These are phyloP conservation scores for Anas acuta DNA, from an alignment of 2,797 vertebrate genomes.

Conservation along the genomic window DNA sequence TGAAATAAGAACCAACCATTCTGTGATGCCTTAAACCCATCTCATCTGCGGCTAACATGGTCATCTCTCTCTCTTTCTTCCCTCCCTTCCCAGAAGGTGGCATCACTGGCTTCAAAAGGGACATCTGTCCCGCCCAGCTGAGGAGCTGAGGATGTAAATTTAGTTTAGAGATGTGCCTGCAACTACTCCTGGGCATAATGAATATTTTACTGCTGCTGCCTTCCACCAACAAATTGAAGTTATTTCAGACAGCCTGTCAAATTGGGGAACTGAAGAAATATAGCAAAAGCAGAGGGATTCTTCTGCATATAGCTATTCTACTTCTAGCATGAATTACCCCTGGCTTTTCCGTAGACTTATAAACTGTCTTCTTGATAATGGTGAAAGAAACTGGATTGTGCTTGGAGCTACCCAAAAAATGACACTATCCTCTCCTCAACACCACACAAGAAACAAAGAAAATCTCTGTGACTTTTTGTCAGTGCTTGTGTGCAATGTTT, in stretches of 20 bases:
- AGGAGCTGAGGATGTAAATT: not conserved
- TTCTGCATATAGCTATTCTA: not conserved
- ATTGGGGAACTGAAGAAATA: not conserved
- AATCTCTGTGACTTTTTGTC: not conserved
- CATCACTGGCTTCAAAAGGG: not conserved
- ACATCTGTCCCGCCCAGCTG: not conserved
- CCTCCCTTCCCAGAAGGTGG: not conserved
- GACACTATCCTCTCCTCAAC: not conserved
- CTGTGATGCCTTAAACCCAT: not conserved
- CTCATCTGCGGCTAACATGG: not conserved
- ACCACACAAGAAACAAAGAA: not conserved
- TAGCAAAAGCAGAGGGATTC: not conserved
- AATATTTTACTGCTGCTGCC: not conserved
- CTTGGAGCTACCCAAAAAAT: not conserved
- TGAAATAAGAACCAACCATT: not conserved
- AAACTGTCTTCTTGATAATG: not conserved
- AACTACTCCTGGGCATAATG: not conserved
- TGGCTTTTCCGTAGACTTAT: not conserved
- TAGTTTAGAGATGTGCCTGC: not conserved
- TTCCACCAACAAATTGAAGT: not conserved
- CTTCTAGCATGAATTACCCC: not conserved
- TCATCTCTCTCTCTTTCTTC: not conserved
- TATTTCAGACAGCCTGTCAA: not conserved
- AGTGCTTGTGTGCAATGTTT: not conserved
- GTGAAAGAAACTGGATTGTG: not conserved